These are phyloP conservation scores for Alitta virens DNA, from an alignment of 2,888 invertebrate species.

Conservation along the genomic window DNA sequence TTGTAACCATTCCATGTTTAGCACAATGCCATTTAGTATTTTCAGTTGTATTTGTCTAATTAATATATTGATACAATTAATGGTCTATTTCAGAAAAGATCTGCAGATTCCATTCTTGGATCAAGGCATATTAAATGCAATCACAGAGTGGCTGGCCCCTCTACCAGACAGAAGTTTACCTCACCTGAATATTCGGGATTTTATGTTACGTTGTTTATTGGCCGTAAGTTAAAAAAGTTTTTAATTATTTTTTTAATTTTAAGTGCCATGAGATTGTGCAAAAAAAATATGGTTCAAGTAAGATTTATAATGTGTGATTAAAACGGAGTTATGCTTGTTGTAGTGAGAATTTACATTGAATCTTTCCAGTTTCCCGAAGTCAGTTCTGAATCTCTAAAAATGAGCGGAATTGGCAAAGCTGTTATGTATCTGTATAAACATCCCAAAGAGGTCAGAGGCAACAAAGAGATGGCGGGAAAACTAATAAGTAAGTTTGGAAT, in stretches of 20 bases:
- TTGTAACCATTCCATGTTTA: too few relatives aligned
- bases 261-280: too few relatives aligned
- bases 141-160: constrained; percentile 94
- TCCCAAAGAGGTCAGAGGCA: constrained; percentile 91
- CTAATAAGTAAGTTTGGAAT: constrained; percentile 79
- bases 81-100: constrained; percentile 62
- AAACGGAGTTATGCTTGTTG: too few relatives aligned
- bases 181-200: constrained; percentile 86
- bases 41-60: too few relatives aligned
- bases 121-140: constrained; percentile 68
- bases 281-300: too few relatives aligned
- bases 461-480: constrained; percentile 84
- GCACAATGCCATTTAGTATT: too few relatives aligned
- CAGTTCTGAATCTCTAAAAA: constrained; percentile 85
- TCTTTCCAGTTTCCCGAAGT: constrained; percentile 80
- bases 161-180: constrained; percentile 96
- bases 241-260: too few relatives aligned
- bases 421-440: constrained; percentile 99
- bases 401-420: constrained; percentile 96
- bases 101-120: constrained; percentile 94
- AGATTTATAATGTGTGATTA: too few relatives aligned
- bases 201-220: constrained; percentile 66
- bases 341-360: too few relatives aligned
- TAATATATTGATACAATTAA: too few relatives aligned
- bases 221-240: constrained; percentile 55